Evolutionary conservation across 35 echinoderm and acorn worm genomes (phyloP).

Genomic region (Chiridota heheva): DNA sequence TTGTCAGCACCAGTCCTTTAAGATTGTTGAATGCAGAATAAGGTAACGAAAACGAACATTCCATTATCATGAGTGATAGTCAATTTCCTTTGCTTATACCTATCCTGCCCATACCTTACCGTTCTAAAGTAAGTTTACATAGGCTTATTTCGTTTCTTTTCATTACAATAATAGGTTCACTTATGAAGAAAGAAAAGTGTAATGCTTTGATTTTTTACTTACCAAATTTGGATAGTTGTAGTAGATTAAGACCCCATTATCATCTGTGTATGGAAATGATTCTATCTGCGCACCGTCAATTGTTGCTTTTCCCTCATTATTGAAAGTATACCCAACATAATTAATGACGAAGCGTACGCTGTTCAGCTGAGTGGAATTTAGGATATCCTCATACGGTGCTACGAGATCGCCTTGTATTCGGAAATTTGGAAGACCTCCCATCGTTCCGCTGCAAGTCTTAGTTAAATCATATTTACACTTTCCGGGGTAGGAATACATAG

Average conservation of each 20-base stretch:
- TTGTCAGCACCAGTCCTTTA: too few relatives aligned
- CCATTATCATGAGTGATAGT: too few relatives aligned
- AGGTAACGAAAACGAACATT: too few relatives aligned
- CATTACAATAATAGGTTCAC: too few relatives aligned
- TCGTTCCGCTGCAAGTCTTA: conserved; percentile 12
- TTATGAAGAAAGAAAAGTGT: too few relatives aligned
- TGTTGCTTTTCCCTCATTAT: background rate
- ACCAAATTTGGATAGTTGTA: conserved; percentile 29
- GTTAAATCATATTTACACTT: conserved; percentile 23
- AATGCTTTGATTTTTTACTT: too few relatives aligned
- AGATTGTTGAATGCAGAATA: too few relatives aligned
- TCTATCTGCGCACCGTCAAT: background rate
- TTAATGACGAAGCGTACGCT: background rate
- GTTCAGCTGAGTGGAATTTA: background rate
- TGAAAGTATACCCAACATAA: background rate
- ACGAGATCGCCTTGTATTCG: conserved; percentile 10
- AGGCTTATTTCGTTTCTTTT: too few relatives aligned
- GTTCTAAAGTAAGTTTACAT: too few relatives aligned
- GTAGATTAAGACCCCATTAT: conserved; percentile 3
- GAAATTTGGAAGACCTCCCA: conserved; percentile 19
- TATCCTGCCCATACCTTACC: too few relatives aligned
- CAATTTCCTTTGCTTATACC: too few relatives aligned
- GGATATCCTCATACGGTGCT: background rate
- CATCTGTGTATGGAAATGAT: conserved; percentile 19
- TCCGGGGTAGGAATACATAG: conserved; percentile 28